Evolutionary conservation across 2,797 vertebrate species (phyloP).

Genomic region (Catostomus latipinnis): DNA sequence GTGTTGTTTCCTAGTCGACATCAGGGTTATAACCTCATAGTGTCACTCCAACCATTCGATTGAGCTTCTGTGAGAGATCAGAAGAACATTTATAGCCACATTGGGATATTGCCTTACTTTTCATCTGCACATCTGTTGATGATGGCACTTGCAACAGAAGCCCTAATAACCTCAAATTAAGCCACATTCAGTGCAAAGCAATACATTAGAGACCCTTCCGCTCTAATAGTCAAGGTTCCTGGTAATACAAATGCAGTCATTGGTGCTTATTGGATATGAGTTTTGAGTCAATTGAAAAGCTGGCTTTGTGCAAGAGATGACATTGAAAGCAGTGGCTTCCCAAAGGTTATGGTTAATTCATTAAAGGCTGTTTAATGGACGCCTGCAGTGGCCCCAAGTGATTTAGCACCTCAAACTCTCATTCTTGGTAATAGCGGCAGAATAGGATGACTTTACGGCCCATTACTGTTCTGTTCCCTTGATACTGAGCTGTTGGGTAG

Average conservation of each 20-base stretch:
- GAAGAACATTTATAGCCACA: neutral
- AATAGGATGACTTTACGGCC: conserved; percentile 50
- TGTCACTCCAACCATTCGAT: neutral
- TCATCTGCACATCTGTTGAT: conserved; percentile 26
- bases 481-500: conserved; percentile 36
- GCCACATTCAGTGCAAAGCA: conserved; percentile 7
- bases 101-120: conserved; percentile 5
- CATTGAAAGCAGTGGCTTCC: conserved; percentile 32
- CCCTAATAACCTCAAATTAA: conserved; percentile 30
- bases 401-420: conserved; percentile 47
- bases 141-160: conserved; percentile 30
- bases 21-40: conserved; percentile 3
- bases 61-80: neutral
- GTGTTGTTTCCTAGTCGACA: conserved; percentile 22
- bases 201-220: conserved; percentile 20
- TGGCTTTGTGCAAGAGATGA: conserved; percentile 33
- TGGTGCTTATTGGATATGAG: conserved; percentile 11
- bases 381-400: conserved; percentile 48
- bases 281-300: conserved; percentile 22
- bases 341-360: conserved; percentile 57
- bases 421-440: conserved; percentile 42
- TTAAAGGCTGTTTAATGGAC: conserved; percentile 58
- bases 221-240: conserved; percentile 32
- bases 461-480: conserved; percentile 49
- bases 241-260: conserved; percentile 12